Evolutionary conservation across 2,888 invertebrate genomes (phyloP), one percentile per base, ranked within the genome.

Genomic region (Agrochola macilenta): DNA sequence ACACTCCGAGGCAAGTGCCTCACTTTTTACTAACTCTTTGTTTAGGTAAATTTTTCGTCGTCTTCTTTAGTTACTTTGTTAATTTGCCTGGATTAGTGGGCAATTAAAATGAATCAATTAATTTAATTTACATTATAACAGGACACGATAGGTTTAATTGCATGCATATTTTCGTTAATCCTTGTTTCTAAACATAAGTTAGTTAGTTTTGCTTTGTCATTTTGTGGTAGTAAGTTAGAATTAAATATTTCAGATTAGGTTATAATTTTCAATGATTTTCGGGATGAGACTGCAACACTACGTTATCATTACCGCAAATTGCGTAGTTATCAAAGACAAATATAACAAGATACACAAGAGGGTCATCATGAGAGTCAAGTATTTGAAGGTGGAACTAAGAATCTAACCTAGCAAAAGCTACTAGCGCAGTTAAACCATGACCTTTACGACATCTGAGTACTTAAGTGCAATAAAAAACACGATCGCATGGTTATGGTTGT

Each of bases 1-100:
- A 85, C 30, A 82, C 82, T 60, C 85, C 85, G 82, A 82, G 82
- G 85, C 82, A 82, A 82, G 82, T 85, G 82, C 85, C 82, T 82
- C 82, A 82, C 14, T 75, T 75, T 52, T 82, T 69, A 81, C 46
- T 82, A 82, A 68, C 60, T 81, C 68, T 75, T 69, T 69, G 57
- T 65, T 35, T 81, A 85, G 76, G 84, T 81, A 79, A 84, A 64
- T 63, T 52, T 84, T 54, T 66, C 69, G 35, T 63, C 85, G 69
- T 76, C 81, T 81, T 82, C 76, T 63, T 64, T 69, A 83, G 60
- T 68, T 68, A 52, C 26, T 35, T 69, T 66, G 49, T 57, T 68
- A 68, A 68, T 43, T 39, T 80, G 46, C 60, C 35, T 66, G 52
- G 35, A 60, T 26, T 60, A 65, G 43, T 64, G 12, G 52, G 17